Evolutionary conservation across 1,140 invertebrate species (phyloP), one percentile per base, ranked within the genome.

Genomic region (Eumaeus atala): DNA sequence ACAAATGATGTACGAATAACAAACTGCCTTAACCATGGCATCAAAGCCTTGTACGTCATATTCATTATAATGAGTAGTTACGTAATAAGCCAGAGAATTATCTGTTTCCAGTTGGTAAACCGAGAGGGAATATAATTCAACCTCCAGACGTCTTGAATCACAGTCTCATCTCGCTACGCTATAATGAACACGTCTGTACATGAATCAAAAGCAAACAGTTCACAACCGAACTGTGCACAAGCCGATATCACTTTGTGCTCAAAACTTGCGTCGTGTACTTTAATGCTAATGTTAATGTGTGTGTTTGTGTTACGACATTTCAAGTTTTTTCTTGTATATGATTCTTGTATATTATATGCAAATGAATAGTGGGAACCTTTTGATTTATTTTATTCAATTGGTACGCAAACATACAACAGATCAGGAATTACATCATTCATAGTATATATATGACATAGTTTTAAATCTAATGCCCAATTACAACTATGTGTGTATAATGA

Each of bases 131-230:
- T 54, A 61, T 61, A 38, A 51, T 44, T 54, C 28, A 11, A 62
- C 51, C 38, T 53, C 37, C 51, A 53, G 51, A 47, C 51, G 44
- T 63, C 40, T 51, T 36, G 33, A 49, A 34, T 42, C 51, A 53
- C 38, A 44, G 51, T 28, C 38, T 34, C 48, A 34, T 50, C 21
- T 50, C 35, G 48, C 17, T n/a, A 40, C 36, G 37, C 35, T 28
- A 51, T 58, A 56, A 61, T 56, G 51, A 59, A 58, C 54, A 63
- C 36, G 58, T 58, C 58, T 60, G 56, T 58, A 51, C 56, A 51
- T 42, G 54, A 55, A 58, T 57, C 52, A 59, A 66, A 55, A 52
- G 61, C 57, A 59, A 62, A 55, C 51, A 51, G 61, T 54, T 56
- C 59, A 55, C 51, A 37, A 33, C 12, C 9, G 38, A 17, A 17